Conservation (phyloP, 2,797 vertebrate species). For the Pangasius djambal region DNA sequence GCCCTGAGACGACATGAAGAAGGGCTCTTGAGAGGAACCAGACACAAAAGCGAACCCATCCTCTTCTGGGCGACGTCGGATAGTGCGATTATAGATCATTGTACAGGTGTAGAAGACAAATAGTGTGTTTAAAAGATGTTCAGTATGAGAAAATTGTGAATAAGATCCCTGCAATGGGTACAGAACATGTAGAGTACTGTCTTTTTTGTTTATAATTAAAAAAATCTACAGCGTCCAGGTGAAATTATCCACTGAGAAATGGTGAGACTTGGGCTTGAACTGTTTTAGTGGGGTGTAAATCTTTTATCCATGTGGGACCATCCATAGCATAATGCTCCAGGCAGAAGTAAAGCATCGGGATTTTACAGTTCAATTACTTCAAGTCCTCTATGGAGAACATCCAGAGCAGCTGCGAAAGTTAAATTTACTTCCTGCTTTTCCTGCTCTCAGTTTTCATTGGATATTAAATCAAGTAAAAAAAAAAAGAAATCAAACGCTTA, state of each 20-base stretch:
- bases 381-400: constrained; percentile 16
- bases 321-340: constrained; percentile 8
- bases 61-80: neutral
- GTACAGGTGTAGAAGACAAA: neutral
- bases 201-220: neutral
- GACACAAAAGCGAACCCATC: neutral
- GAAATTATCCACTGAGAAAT: neutral
- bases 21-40: neutral
- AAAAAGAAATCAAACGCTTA: neutral
- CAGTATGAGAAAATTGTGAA: neutral
- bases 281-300: constrained; percentile 5
- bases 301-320: constrained; percentile 17
- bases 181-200: neutral
- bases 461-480: constrained; percentile 1
- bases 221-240: neutral
- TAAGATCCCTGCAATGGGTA: neutral
- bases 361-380: constrained; percentile 32
- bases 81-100: neutral
- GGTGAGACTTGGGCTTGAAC: neutral
- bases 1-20: neutral
- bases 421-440: neutral
- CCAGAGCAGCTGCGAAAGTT: constrained; percentile 16
- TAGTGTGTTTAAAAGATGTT: neutral
- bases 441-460: neutral
- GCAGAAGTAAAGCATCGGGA: constrained; percentile 21